Evolutionary conservation across 2,888 invertebrate species (phyloP).

Genomic region (Perithous albicinctus): DNA sequence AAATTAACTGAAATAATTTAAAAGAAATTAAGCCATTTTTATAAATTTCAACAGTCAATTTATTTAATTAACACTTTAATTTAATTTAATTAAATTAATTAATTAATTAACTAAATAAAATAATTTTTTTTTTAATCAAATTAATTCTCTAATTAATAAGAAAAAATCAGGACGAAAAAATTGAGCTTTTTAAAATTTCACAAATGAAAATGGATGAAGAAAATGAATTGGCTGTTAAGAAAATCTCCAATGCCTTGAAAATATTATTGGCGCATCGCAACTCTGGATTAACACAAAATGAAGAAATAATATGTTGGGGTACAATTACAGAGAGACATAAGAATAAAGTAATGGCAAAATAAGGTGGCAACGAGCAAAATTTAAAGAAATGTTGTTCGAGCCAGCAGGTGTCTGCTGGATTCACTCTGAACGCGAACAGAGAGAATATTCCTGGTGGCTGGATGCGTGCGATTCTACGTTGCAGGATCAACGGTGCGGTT

Average conservation of each 20-base stretch:
- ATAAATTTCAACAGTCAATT: no score
- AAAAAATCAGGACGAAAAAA: no score
- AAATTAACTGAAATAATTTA: no score
- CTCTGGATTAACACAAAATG: neutral
- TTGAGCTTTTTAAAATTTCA: neutral
- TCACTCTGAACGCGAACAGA: neutral
- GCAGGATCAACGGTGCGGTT: slow-evolving; percentile 10
- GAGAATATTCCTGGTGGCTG: slow-evolving; percentile 3
- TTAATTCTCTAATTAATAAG: no score
- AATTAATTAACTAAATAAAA: no score
- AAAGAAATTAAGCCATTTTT: no score
- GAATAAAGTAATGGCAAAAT: no score
- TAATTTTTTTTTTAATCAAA: no score
- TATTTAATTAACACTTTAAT: no score
- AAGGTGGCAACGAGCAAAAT: slow-evolving; percentile 14
- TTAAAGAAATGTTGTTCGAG: slow-evolving; percentile 45
- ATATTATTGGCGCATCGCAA: neutral
- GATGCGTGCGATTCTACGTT: neutral
- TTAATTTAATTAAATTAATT: no score
- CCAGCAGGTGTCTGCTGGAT: slow-evolving; percentile 62
- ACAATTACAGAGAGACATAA: slow-evolving; percentile 2
- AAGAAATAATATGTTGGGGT: slow-evolving; percentile 1
- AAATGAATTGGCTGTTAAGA: neutral
- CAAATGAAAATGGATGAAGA: neutral
- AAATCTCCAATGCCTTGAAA: neutral